Evolutionary conservation across 2,113 vertebrate species (phyloP), one percentile per base, ranked within the genome.

Genomic region (Leucosticte australis): DNA sequence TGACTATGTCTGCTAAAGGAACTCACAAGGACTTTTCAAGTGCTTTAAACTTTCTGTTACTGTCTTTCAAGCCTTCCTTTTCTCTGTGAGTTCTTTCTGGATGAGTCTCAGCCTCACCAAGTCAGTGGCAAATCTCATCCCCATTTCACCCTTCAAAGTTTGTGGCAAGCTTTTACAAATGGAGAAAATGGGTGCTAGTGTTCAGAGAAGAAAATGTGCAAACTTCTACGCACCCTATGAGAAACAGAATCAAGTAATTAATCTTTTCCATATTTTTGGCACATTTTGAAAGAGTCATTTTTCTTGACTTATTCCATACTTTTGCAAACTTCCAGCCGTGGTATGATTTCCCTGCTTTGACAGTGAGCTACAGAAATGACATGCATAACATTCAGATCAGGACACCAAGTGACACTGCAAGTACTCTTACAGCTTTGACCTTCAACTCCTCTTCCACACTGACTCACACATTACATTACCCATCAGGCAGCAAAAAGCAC

Each of bases 401-500:
- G 83, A 77, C 82, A 59, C 75, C 78, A 30, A 90, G 42, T 68
- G 63, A 83, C 57, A 79, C 41, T 67, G 79, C 82, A 60, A 49
- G 39, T 87, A 83, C n/a, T 87, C 64, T 90, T 92, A 89, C 90
- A 44, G 68, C 86, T 93, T 86, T 92, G 79, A 83, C 65, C 73
- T 93, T 81, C 76, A 74, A 30, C 57, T 83, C 55, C 33, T 92
- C 70, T 94, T 94, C 67, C 85, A 87, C 37, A 87, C 27, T 73
- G 93, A 75, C 90, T 95, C 81, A 79, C 59, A 85, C 49, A 37
- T 88, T 96, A 75, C 76, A 85, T 83, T 89, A 93, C 81, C 94
- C 94, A 95, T 96, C 97, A 97, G 90, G 89, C 94, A 95, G 91
- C 84, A 94, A 96, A 97, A 95, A 94, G 46, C 80, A 88, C 64